Evolutionary conservation across 2,113 vertebrate species (phyloP), one percentile per base, ranked within the genome.

Genomic region (Halichoeres trimaculatus): DNA sequence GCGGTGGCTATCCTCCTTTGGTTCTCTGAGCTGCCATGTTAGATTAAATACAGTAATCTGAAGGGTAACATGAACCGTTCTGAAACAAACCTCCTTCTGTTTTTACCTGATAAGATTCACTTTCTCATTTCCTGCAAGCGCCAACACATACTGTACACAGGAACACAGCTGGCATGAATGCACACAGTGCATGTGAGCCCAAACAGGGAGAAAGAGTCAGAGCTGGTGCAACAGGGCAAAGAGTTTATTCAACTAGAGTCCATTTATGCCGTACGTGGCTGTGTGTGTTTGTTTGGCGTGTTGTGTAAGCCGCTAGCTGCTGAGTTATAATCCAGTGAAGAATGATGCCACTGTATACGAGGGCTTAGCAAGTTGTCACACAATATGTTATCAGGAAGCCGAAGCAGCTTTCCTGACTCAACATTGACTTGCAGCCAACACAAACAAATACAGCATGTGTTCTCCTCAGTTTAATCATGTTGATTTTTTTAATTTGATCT

Each of bases 341-440:
- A 88, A 84, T 75, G 73, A 53, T 67, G 75, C 52, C 74, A 67
- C 78, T 66, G 70, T 83, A 67, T 62, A 68, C 54, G 45, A 16
- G 30, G 65, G 38, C 68, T 86, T 79, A 81, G 58, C 64, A 85
- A 41, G 53, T 76, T 81, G 67, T 72, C 73, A 65, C 70, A 58
- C 20, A 62, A 53, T 63, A 74, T 60, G 36, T 74, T 67, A 45
- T 64, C 50, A 43, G 66, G 59, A 76, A 71, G 52, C 61, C 68
- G 70, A 66, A 23, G 58, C 70, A 74, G 10, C 57, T 74, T 80
- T 76, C 38, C 19, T 70, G 56, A 52, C 36, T 60, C 41, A 59
- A 52, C 62, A 24, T 16, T 50, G 35, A 60, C 53, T 70, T 76
- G 41, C n/a, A 57, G 55, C 23, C 24, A 76, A n/a, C 1, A 60